Base-by-base conservation (phyloP, 2,888 invertebrate genomes). In the Andrena hattorfiana region DNA sequence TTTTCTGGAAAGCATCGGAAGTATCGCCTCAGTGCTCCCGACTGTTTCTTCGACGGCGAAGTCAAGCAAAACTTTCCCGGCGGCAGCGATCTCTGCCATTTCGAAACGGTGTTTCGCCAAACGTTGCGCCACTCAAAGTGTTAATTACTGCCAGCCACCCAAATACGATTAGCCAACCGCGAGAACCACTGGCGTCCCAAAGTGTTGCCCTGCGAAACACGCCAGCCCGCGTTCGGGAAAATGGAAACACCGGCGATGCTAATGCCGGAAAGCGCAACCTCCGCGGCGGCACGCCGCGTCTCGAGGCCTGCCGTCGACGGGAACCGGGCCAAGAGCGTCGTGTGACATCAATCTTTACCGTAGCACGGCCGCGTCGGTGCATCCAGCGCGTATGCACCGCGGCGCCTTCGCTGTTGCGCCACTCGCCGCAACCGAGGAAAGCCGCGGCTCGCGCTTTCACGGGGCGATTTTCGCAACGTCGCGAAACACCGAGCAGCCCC, bases 291-390 rank as follows among this genome's bases (percentile, higher is more conserved):
- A 6, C 42, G 42, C 62, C 62, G 32, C 64, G 49, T 60, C n/a
- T 1, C 35, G 66, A 51, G 68, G 49, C 20, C 42, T 16, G 16
- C 16, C 28, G 49, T 42, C 35, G 83, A 87, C 89, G 91, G 90
- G 90, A 93, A 93, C 85, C 90, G 92, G 93, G 93, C 92, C 93
- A 92, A 93, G 93, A 93, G 89, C 93, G 88, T 88, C 87, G 86
- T 90, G 90, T 90, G 92, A 92, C 92, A 92, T 91, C 90, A 90
- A 92, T 92, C 90, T 90, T 88, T 89, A 84, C 87, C 85, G 81
- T 80, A 72, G 75, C 68, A 81, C 78, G 67, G 75, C 66, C 83
- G 73, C 75, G 77, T 59, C 76, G 30, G 35, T 28, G 32, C 62
- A 20, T 8, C 35, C 80, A 81, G 80, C 81, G 83, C 85, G 85